A percentile compares a stretch with the other conserved stretches of the same genome.
phyloP scores from a whole-genome alignment of 2,113 vertebrate species.

The Pardalotus punctatus region DNA sequence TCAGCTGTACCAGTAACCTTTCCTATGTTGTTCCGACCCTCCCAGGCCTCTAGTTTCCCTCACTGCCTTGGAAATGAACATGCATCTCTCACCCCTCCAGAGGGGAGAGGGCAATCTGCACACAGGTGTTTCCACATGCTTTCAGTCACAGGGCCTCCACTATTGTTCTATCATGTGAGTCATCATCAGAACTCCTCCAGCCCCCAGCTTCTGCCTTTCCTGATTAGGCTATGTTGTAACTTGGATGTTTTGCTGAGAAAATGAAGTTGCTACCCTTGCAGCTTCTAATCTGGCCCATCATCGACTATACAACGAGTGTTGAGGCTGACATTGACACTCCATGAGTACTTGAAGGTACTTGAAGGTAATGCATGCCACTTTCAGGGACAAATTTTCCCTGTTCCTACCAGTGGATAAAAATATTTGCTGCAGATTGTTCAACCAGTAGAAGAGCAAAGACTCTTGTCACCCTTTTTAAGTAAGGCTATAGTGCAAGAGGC shows the following conservation, averaged over 20 bases:
- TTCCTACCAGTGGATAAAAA: neutral
- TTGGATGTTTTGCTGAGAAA: neutral
- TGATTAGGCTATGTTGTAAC: neutral
- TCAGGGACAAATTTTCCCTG: neutral
- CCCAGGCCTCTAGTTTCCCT: neutral
- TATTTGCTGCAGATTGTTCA: neutral
- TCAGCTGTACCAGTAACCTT: neutral
- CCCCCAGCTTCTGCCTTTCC: neutral
- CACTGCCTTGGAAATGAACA: neutral
- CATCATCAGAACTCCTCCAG: neutral
- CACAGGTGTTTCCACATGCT: neutral
- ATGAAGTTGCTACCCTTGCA: neutral
- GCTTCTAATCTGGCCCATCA: neutral
- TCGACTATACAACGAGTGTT: neutral
- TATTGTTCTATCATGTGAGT: neutral
- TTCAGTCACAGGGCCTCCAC: neutral
- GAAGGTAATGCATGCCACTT: neutral
- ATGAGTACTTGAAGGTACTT: no score
- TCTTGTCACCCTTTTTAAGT: neutral
- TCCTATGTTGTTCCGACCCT: neutral
- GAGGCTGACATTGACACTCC: neutral
- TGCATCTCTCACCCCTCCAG: accelerated
- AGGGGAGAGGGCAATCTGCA: neutral
- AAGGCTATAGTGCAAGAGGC: neutral
- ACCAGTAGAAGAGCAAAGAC: neutral